A percentile compares a stretch with the other conserved stretches of the same genome.
These are phyloP conservation scores for Grammomys surdaster DNA, from an alignment of 2,113 vertebrate genomes.

Conservation along the genomic window DNA sequence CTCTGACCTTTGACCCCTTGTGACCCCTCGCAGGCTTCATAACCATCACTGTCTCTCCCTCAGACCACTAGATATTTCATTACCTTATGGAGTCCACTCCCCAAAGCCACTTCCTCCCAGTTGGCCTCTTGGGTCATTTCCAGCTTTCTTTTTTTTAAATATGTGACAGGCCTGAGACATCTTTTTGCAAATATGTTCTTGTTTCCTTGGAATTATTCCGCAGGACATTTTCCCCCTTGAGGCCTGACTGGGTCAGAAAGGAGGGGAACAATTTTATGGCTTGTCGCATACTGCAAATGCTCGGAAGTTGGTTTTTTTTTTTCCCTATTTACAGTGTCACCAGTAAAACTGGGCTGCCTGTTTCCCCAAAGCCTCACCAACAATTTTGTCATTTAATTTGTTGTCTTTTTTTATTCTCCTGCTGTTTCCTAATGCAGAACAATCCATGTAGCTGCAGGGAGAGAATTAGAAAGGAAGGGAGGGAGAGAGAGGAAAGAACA, in stretches of 20 bases:
- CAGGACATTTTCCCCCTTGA: constrained; percentile 63
- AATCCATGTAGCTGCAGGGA: background rate
- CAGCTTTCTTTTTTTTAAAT: constrained; percentile 18
- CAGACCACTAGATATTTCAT: constrained; percentile 20
- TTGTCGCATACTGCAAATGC: constrained; percentile 70
- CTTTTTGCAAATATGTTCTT: constrained; percentile 70
- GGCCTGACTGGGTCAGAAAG: constrained; percentile 68
- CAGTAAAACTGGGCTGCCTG: constrained; percentile 45
- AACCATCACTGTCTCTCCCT: constrained; percentile 25
- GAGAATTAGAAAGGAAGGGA: background rate
- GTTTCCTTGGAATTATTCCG: constrained; percentile 73
- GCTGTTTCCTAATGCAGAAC: constrained; percentile 31
- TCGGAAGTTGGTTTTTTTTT: background rate
- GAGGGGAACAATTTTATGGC: constrained; percentile 62
- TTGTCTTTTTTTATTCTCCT: constrained; percentile 27
- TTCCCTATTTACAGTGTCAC: constrained; percentile 46
- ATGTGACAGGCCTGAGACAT: constrained; percentile 41
- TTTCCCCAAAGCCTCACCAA: constrained; percentile 22
- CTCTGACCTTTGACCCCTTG: background rate
- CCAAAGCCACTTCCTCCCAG: constrained; percentile 66
- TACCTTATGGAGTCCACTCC: background rate
- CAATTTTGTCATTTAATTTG: constrained; percentile 50
- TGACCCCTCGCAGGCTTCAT: constrained; percentile 45
- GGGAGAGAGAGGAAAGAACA: no score
- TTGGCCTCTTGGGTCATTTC: constrained; percentile 52